Evolutionary conservation across 2,113 vertebrate genomes (phyloP), one percentile per base, ranked within the genome.

Genomic region (Anguilla rostrata): DNA sequence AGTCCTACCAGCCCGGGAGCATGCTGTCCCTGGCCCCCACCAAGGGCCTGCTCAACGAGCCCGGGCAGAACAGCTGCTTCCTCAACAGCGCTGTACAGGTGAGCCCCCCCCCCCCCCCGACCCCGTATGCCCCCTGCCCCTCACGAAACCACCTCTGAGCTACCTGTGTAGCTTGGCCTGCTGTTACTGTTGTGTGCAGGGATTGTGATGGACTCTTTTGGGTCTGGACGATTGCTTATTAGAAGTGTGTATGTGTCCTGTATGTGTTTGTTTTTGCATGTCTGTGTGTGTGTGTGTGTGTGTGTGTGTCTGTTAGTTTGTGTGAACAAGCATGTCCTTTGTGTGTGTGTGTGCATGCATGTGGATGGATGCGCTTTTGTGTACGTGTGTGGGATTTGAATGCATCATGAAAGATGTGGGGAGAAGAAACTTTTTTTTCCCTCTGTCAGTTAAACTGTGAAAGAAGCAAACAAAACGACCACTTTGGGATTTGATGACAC

Each of bases 1-100:
- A 97, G 92, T 95, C 95, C 15, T 99, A 99, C 92, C 98, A 98
- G 84, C 97, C 98, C 7, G 98, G 98, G 89, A 99, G 98, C 87
- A 96, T 99, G 94, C 91, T 99, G 41, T 99, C 98, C 6, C 91
- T 99, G 87, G 98, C 98, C 18, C 98, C 98, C 46, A 98, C 98
- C 89, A 98, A 98, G 93, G 98, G 98, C 91, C 94, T 99, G 15
- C 92, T 99, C 81, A 99, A 99, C 60, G 98, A 99, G 88, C 98
- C 98, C 0, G 98, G 98, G 85, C 98, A 99, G 91, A 99, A 99
- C 95, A 99, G 97, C 93, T 99, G 98, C 94, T 99, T 99, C 92
- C 98, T 99, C 85, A 99, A 99, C 91, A 99, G 98, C 86, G 98
- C 98, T n/a, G 97, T 99, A 86, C 98, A 99, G 98, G 98, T 99